Evolutionary conservation across 2,113 vertebrate genomes (phyloP).

Genomic region (Ageneiosus marmoratus): DNA sequence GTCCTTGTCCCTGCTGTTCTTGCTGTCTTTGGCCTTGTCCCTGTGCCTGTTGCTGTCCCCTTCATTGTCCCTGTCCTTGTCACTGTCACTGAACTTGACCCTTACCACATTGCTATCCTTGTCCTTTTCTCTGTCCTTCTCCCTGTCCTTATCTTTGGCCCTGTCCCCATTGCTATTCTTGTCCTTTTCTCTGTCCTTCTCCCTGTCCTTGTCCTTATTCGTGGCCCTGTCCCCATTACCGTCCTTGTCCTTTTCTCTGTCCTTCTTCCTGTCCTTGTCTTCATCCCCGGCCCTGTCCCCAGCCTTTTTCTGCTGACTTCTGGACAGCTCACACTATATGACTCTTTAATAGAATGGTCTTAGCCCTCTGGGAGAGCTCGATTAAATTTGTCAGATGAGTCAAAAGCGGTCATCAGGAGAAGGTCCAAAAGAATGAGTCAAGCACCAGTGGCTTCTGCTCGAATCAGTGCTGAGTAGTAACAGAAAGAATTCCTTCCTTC

Average conservation of each 20-base stretch:
- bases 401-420: slow-evolving; percentile 48
- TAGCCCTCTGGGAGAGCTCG: slow-evolving; percentile 42
- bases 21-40: not conserved
- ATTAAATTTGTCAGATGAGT: slow-evolving; percentile 58
- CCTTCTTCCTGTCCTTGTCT: not conserved
- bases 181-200: too few relatives aligned
- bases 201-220: not conserved
- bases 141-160: not conserved
- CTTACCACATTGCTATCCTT: not conserved
- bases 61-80: not conserved
- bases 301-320: slow-evolving; percentile 32
- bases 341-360: slow-evolving; percentile 42
- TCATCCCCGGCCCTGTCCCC: not conserved
- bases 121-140: not conserved
- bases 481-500: not conserved
- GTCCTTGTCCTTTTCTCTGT: not conserved
- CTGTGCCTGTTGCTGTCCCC: not conserved
- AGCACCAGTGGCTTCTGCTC: slow-evolving; percentile 19
- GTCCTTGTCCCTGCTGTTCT: too few relatives aligned
- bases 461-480: slow-evolving; percentile 25
- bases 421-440: slow-evolving; percentile 40
- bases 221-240: not conserved
- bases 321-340: slow-evolving; percentile 16
- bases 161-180: not conserved
- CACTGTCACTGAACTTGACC: not conserved